These are phyloP conservation scores for Bos taurus DNA, from an alignment of 2,113 vertebrate genomes.

Conservation along the genomic window DNA sequence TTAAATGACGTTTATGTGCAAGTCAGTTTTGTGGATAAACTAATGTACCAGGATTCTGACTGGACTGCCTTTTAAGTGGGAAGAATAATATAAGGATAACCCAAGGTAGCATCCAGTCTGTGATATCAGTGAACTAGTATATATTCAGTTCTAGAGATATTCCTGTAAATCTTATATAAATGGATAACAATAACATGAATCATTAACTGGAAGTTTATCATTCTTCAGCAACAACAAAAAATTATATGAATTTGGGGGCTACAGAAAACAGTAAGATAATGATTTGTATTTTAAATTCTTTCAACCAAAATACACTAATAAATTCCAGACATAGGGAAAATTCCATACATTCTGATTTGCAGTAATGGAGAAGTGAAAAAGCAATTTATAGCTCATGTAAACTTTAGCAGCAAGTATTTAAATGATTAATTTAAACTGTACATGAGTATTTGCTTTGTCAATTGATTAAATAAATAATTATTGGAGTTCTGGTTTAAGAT, in stretches of 20 bases:
- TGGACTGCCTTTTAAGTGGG: background rate
- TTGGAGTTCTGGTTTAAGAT: background rate
- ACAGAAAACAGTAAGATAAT: background rate
- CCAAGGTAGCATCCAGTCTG: background rate
- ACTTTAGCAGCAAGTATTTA: background rate
- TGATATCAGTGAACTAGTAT: background rate
- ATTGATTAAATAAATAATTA: background rate
- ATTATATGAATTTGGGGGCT: background rate
- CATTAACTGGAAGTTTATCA: background rate
- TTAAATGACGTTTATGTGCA: background rate
- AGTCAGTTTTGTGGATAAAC: background rate
- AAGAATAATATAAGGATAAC: background rate
- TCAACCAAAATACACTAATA: background rate
- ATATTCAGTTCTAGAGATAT: background rate
- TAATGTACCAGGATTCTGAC: background rate
- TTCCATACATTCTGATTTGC: background rate
- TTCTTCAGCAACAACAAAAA: background rate
- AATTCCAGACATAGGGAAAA: background rate
- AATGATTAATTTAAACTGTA: background rate
- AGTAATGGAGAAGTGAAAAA: background rate
- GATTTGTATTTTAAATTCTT: background rate
- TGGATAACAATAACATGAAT: background rate
- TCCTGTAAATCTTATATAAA: background rate
- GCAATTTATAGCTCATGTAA: background rate
- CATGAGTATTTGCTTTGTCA: background rate